Evolutionary conservation across 2,888 invertebrate species (phyloP).

Genomic region (Protula sp.): DNA sequence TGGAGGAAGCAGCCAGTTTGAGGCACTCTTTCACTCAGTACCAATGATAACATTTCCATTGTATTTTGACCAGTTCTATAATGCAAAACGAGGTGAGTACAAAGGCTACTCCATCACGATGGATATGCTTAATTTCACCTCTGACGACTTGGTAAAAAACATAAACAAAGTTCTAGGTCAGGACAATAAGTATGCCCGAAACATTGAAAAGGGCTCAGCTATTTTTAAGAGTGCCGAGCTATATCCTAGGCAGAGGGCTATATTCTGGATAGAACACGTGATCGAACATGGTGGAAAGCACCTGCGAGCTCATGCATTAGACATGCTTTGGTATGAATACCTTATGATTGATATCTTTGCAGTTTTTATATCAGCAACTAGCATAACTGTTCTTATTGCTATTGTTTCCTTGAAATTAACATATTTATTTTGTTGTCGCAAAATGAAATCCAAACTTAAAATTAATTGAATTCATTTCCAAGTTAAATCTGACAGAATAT

Average conservation of each 20-base stretch:
- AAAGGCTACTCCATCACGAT: slow-evolving; percentile 1
- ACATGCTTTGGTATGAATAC: slow-evolving; percentile 30
- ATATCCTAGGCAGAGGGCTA: slow-evolving; percentile 26
- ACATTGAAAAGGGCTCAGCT: slow-evolving; percentile 18
- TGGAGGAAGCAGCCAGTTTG: slow-evolving; percentile 30
- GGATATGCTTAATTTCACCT: slow-evolving; percentile 8
- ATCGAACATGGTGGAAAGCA: slow-evolving; percentile 30
- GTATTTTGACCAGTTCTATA: slow-evolving; percentile 25
- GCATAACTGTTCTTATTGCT: too few species aligned
- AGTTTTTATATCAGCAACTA: too few species aligned
- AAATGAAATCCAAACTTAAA: too few species aligned
- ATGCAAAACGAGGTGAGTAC: too few species aligned
- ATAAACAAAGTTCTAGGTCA: slow-evolving; percentile 16
- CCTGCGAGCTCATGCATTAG: slow-evolving; percentile 23
- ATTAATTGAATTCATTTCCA: too few species aligned
- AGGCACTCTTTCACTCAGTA: slow-evolving; percentile 31
- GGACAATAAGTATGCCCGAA: slow-evolving; percentile 18
- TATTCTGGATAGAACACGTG: slow-evolving; percentile 34
- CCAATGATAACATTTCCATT: slow-evolving; percentile 31
- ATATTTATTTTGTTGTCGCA: slow-evolving; percentile 1
- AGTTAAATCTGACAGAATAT: too few species aligned
- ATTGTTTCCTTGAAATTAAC: slow-evolving; percentile 3
- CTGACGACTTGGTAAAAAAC: slow-evolving; percentile 12
- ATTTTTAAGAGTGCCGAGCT: slow-evolving; percentile 17
- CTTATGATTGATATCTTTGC: slow-evolving; percentile 24